phyloP scores from a whole-genome alignment of 2,113 vertebrate genomes.

The Campylorhamphus procurvoides region DNA sequence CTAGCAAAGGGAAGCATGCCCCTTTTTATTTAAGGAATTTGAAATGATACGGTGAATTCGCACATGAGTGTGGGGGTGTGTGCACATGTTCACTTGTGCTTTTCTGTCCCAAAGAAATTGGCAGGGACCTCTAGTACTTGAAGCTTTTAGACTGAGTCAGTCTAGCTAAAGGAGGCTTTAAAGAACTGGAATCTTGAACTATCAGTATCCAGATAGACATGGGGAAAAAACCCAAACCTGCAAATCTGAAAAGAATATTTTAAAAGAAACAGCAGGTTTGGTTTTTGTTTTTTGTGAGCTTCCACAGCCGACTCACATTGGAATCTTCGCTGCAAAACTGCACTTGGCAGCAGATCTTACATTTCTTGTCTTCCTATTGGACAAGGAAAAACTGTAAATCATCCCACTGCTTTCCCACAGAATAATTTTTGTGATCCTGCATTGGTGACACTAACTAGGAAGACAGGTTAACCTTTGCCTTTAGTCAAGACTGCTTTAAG shows the following conservation, averaged over 20 bases:
- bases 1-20: background rate
- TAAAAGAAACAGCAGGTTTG: background rate
- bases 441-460: background rate
- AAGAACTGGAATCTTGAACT: background rate
- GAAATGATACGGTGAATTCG: background rate
- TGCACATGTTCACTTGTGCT: rapidly evolving
- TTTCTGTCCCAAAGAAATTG: background rate
- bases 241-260: background rate
- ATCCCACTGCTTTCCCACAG: slow-evolving; percentile 61
- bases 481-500: background rate
- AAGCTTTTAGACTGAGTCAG: background rate
- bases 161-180: background rate
- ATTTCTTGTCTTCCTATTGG: background rate
- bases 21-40: background rate
- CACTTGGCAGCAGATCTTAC: slow-evolving; percentile 14
- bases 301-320: background rate
- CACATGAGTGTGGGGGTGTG: rapidly evolving
- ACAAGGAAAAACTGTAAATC: background rate
- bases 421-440: background rate
- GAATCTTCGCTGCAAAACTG: background rate
- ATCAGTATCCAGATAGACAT: background rate
- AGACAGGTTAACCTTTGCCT: slow-evolving; percentile 7
- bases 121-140: background rate
- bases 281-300: background rate
- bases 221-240: background rate